Percentiles rank a stretch among this genome's conserved stretches.
Conservation (phyloP, 2,113 vertebrate genomes). For the Hoplias malabaricus region DNA sequence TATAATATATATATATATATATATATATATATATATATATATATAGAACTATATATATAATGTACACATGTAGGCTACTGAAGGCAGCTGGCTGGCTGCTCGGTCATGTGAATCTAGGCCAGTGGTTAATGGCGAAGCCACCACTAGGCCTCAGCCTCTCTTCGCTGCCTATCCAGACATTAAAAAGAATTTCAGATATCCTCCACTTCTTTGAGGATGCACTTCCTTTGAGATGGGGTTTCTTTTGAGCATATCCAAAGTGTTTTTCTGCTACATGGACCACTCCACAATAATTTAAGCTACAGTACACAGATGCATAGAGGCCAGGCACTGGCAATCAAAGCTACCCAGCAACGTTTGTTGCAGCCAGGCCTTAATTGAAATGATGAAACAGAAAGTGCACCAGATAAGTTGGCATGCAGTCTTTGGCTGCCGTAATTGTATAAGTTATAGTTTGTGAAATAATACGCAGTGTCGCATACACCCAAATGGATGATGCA, state of each 20-base stretch:
- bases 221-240: conserved; percentile 59
- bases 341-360: not conserved
- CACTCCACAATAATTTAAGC: conserved; percentile 57
- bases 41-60: not conserved
- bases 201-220: conserved; percentile 62
- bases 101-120: conserved; percentile 57
- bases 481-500: not conserved
- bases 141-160: conserved; percentile 47
- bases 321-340: conserved; percentile 8
- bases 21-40: too few species aligned
- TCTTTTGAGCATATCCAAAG: conserved; percentile 67
- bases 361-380: not conserved
- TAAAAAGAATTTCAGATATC: conserved; percentile 66
- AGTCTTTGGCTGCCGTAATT: not conserved
- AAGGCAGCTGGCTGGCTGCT: conserved; percentile 17
- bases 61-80: not conserved
- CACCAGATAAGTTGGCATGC: not conserved
- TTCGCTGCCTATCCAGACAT: conserved; percentile 57
- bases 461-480: not conserved
- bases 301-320: conserved; percentile 43
- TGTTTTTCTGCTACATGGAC: conserved; percentile 56
- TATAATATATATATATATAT: not conserved
- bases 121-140: conserved; percentile 57
- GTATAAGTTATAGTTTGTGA: too few species aligned
- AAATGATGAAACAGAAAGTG: not conserved